Evolutionary conservation across 2,888 invertebrate genomes (phyloP).

Genomic region (Ectobius pallidus): DNA sequence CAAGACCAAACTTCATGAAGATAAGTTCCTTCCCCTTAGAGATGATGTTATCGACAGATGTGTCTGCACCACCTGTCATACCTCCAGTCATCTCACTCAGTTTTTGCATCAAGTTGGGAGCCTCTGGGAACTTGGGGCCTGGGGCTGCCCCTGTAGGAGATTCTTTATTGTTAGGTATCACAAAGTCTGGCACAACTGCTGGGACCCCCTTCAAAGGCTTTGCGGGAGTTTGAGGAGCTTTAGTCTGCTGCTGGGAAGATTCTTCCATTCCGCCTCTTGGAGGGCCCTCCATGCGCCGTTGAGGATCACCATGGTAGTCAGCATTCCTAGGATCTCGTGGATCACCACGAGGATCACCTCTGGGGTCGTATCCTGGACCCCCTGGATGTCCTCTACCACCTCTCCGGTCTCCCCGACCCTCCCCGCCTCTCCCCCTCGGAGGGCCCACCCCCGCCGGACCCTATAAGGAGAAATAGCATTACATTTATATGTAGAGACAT

Average conservation of each 20-base stretch:
- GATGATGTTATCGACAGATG: slow-evolving; percentile 87
- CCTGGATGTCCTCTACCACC: slow-evolving; percentile 63
- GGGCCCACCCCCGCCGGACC: slow-evolving; percentile 41
- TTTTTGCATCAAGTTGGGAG: slow-evolving; percentile 86
- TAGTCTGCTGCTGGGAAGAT: slow-evolving; percentile 44
- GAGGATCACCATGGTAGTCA: background rate
- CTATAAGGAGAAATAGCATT: slow-evolving; percentile 33
- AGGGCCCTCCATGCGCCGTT: slow-evolving; percentile 13
- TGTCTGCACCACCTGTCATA: slow-evolving; percentile 67
- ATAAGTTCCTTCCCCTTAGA: slow-evolving; percentile 93
- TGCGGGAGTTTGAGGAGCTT: slow-evolving; percentile 27
- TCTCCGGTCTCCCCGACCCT: slow-evolving; percentile 64
- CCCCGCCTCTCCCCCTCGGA: slow-evolving; percentile 68
- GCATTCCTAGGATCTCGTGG: background rate
- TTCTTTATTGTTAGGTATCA: slow-evolving; percentile 45
- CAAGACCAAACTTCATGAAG: slow-evolving; percentile 92
- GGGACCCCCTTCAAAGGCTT: slow-evolving; percentile 56
- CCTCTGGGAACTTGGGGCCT: slow-evolving; percentile 44
- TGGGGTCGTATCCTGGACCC: slow-evolving; percentile 9
- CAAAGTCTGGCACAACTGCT: slow-evolving; percentile 58
- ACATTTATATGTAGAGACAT: too few relatives aligned
- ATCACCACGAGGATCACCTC: background rate
- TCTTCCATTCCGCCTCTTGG: slow-evolving; percentile 46
- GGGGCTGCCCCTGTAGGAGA: slow-evolving; percentile 43
- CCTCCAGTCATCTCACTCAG: slow-evolving; percentile 73